phyloP scores from a whole-genome alignment of 2,888 invertebrate genomes.

The Lottia gigantea region DNA sequence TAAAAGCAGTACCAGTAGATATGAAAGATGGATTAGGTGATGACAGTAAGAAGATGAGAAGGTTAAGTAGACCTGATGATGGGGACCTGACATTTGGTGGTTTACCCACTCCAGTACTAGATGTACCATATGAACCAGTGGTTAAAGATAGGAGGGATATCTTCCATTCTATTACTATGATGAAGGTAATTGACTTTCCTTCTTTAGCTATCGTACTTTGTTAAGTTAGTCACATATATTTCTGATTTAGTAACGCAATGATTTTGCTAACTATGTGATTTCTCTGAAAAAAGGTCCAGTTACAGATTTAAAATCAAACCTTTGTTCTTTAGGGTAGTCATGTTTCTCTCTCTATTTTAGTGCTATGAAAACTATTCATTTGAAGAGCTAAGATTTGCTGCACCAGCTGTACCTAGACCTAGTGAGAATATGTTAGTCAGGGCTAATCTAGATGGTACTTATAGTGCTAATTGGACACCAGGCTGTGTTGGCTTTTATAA shows the following conservation, averaged over 20 bases:
- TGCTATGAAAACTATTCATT: conserved; percentile 92
- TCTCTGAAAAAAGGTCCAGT: not conserved
- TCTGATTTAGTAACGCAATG: no score
- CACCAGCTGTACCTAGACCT: conserved; percentile 78
- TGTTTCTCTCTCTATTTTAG: conserved; percentile 68
- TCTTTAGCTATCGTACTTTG: no score
- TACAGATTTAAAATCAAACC: no score
- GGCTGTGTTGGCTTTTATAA: conserved; percentile 89
- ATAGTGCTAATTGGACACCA: conserved; percentile 91
- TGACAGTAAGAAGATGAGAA: conserved; percentile 71
- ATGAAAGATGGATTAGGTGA: conserved; percentile 74
- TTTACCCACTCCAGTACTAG: conserved; percentile 75
- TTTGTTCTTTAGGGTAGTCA: no score
- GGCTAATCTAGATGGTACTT: conserved; percentile 83
- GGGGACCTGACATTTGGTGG: conserved; percentile 74
- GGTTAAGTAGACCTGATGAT: conserved; percentile 70
- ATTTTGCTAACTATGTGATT: not conserved
- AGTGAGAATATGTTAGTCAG: conserved; percentile 84
- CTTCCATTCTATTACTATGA: conserved; percentile 94
- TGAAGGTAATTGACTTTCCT: conserved; percentile 77
- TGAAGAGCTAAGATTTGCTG: conserved; percentile 85
- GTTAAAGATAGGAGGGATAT: conserved; percentile 86
- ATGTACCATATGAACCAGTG: conserved; percentile 85
- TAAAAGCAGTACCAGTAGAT: conserved; percentile 80
- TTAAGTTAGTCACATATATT: not conserved